Evolutionary conservation across 1,140 invertebrate species (phyloP), one percentile per base, ranked within the genome.

Genomic region (Pectinophora gossypiella): DNA sequence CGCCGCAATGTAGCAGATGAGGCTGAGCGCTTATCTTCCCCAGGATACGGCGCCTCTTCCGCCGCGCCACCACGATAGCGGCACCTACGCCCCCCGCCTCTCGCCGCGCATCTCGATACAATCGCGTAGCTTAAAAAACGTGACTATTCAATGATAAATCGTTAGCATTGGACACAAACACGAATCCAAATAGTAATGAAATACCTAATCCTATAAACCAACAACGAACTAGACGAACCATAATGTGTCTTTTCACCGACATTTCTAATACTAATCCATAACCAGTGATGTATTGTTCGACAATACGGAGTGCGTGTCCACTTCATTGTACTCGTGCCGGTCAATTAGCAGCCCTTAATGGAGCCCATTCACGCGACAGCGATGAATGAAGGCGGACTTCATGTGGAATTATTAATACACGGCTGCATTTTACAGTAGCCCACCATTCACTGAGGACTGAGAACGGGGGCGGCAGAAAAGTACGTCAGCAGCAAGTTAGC

Each of bases 281-380:
- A n/a, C n/a, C 19, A 44, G 12, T 44, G 18, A 9, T 44, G 19
- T 44, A 44, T 44, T 18, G 42, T 44, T 57, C 40, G n/a, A 59
- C 54, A 64, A 64, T 61, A 61, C 55, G 47, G 64, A 44, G 42
- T 54, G 69, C 73, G 65, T 81, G 68, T 65, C 65, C 61, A 54
- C 58, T 58, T 64, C 61, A 68, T 74, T 76, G 73, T 76, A 55
- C 45, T 54, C 21, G 59, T 58, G 63, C 57, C 72, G 58, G 61
- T 69, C 69, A 79, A 82, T 82, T 80, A 84, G 64, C 65, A 77
- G 66, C 78, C 77, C 72, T 81, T 81, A 80, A 81, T 76, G 67
- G 66, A 55, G 50, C 51, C 64, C 71, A 79, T 79, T 81, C 72
- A 85, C 68, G 75, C 76, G 67, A 79, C 55, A 45, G 55, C 49